Conservation (phyloP, 2,113 vertebrate genomes). For the Rhea americana region DNA sequence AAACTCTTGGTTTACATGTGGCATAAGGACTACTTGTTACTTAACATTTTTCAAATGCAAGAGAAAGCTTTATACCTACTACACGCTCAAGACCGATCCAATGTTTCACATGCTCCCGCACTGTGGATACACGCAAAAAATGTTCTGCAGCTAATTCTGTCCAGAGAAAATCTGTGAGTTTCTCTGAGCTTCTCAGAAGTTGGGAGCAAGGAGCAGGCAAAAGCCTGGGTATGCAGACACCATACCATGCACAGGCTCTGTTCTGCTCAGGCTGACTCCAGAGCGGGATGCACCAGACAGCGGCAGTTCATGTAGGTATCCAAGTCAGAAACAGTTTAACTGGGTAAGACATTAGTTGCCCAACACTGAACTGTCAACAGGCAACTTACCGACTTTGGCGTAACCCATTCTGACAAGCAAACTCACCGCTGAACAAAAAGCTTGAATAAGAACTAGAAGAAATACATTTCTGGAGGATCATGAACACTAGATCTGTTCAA, state of each 20-base stretch:
- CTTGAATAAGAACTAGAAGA: neutral
- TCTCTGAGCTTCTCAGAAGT: neutral
- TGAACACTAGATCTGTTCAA: neutral
- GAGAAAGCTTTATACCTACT: neutral
- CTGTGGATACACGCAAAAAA: neutral
- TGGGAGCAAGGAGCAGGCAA: neutral
- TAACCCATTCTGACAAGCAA: neutral
- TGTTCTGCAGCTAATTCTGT: neutral
- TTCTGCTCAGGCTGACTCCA: neutral
- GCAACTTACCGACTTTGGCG: neutral
- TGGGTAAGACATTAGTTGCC: neutral
- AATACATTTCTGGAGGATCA: neutral
- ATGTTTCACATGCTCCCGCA: neutral
- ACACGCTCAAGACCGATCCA: neutral
- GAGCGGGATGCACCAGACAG: accelerated
- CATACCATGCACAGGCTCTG: neutral
- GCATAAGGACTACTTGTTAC: neutral
- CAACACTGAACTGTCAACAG: accelerated
- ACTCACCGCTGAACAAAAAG: neutral
- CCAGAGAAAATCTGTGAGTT: neutral
- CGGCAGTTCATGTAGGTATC: neutral
- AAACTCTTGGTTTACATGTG: neutral
- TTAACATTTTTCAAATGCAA: neutral
- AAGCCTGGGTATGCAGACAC: neutral
- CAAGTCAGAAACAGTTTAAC: neutral